Conservation (phyloP, 2,888 invertebrate genomes). For the Rhorus exstirpatorius region DNA sequence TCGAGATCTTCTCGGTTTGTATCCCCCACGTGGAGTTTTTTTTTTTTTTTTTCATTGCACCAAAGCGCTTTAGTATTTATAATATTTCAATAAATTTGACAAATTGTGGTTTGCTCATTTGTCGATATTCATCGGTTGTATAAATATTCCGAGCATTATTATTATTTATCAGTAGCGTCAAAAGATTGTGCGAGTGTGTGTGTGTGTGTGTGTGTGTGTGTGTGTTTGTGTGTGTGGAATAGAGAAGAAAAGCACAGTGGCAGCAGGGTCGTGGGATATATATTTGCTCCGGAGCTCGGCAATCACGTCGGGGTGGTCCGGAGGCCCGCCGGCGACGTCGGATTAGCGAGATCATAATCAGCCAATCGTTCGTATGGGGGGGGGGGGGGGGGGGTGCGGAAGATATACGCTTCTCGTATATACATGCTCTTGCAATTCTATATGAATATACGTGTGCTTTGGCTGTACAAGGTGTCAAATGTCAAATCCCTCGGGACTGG, state of each 20-base stretch:
- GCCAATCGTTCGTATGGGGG: constrained; percentile 81
- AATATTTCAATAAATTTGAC: no score
- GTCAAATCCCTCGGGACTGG: constrained; percentile 77
- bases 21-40: no score
- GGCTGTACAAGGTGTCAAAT: constrained; percentile 82
- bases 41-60: no score
- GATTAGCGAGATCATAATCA: constrained; percentile 85
- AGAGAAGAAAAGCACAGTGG: constrained; percentile 48
- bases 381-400: no score
- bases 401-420: constrained; percentile 50
- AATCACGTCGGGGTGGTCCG: constrained; percentile 81
- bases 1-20: no score
- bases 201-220: no score
- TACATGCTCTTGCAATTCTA: constrained; percentile 3
- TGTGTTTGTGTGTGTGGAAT: no score
- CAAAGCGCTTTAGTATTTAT: no score
- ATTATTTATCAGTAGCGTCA: neutral
- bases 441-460: constrained; percentile 15
- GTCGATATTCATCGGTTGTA: no score
- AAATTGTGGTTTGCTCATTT: no score
- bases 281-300: constrained; percentile 83
- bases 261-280: constrained; percentile 68
- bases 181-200: neutral
- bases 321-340: constrained; percentile 72
- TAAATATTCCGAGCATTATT: neutral